These are phyloP conservation scores for Orchesellides sinensis DNA, from an alignment of 2,888 invertebrate genomes.

Conservation along the genomic window DNA sequence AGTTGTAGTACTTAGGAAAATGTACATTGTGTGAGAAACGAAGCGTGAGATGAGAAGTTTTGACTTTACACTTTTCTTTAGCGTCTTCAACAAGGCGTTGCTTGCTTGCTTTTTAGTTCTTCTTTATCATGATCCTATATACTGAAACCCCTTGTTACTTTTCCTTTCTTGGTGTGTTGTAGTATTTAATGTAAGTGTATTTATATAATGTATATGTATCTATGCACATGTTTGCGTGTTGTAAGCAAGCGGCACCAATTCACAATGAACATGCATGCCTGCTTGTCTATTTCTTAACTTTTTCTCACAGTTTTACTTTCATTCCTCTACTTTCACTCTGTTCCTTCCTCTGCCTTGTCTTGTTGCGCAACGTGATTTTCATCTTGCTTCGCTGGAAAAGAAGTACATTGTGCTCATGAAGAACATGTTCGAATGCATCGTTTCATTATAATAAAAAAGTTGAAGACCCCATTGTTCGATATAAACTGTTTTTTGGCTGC, in stretches of 20 bases:
- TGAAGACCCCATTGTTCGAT: slow-evolving; percentile 36
- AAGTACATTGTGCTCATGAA: slow-evolving; percentile 12
- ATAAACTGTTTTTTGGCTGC: slow-evolving; percentile 25
- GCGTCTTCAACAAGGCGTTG: slow-evolving; percentile 31
- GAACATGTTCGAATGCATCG: slow-evolving; percentile 10
- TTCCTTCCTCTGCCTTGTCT: slow-evolving; percentile 25
- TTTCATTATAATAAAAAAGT: slow-evolving; percentile 36
- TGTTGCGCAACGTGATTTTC: slow-evolving; percentile 56
- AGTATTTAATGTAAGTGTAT: too few species aligned
- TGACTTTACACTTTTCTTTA: slow-evolving; percentile 57
- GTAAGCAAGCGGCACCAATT: too few species aligned
- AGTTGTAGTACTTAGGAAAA: slow-evolving; percentile 42
- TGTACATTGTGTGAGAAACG: slow-evolving; percentile 61
- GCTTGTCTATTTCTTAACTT: background rate
- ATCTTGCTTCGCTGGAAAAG: slow-evolving; percentile 17
- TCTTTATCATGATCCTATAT: too few species aligned
- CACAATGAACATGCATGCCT: slow-evolving; percentile 14
- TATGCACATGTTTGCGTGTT: too few species aligned
- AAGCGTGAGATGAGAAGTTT: slow-evolving; percentile 64
- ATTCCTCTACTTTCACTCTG: slow-evolving; percentile 3
- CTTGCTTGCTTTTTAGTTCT: slow-evolving; percentile 12
- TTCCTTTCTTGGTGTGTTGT: too few species aligned
- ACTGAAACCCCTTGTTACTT: too few species aligned
- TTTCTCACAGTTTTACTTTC: slow-evolving; percentile 3
- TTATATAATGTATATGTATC: too few species aligned